Evolutionary conservation across 1,140 invertebrate species (phyloP).

Genomic region (Dendroctonus valens): DNA sequence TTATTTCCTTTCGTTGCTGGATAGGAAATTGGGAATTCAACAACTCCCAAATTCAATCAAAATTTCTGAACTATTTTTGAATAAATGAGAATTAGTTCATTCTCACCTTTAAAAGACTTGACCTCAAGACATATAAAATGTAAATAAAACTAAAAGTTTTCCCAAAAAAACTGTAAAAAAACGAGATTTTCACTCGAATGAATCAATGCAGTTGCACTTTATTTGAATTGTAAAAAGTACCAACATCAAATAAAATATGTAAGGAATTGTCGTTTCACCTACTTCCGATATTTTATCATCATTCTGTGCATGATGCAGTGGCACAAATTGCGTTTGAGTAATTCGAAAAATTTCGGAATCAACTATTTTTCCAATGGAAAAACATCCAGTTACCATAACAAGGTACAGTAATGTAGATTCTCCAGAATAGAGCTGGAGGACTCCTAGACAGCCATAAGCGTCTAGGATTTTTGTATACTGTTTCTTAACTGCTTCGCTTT

Average conservation of each 20-base stretch:
- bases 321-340: conserved; percentile 86
- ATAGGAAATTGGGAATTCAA: no score
- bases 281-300: conserved; percentile 79
- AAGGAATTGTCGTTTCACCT: conserved; percentile 8
- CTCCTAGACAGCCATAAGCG: conserved; percentile 90
- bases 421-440: conserved; percentile 81
- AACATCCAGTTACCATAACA: conserved; percentile 90
- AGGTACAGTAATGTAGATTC: conserved; percentile 82
- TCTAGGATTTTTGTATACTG: conserved; percentile 87
- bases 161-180: no score
- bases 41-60: no score
- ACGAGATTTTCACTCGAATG: no score
- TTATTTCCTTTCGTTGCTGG: no score
- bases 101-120: no score
- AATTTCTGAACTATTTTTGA: no score
- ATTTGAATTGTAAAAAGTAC: no score
- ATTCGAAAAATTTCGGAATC: conserved; percentile 93
- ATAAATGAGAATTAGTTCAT: not conserved
- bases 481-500: conserved; percentile 84
- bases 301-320: conserved; percentile 75
- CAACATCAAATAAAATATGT: no score
- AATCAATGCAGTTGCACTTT: no score
- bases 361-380: conserved; percentile 90
- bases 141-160: no score
- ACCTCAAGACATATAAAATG: no score